A percentile compares a stretch with the other conserved stretches of the same genome.
Conservation (phyloP, 2,888 invertebrate genomes). For the Pediacus dermestoides region DNA sequence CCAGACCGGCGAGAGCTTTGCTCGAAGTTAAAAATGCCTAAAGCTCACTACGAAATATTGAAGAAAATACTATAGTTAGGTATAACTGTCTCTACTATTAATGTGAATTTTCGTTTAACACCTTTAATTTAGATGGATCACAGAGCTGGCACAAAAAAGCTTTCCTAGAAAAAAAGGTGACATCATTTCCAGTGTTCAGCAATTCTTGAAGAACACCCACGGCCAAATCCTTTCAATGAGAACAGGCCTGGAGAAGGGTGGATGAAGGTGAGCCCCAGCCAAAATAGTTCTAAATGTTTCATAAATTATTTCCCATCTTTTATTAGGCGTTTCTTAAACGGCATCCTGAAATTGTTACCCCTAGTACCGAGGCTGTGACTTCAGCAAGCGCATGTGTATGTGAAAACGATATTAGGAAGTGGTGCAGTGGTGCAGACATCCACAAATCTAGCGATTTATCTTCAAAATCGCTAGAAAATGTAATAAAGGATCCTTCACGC, state of each 20-base stretch:
- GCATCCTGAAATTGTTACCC: constrained; percentile 26
- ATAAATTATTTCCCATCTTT: constrained; percentile 1
- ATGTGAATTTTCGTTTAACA: no score
- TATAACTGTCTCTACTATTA: no score
- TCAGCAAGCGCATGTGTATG: constrained; percentile 33
- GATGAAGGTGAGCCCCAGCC: constrained; percentile 19
- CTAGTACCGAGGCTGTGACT: constrained; percentile 31
- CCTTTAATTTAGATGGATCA: constrained; percentile 14
- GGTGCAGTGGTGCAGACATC: constrained; percentile 31
- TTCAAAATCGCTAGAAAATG: constrained; percentile 20
- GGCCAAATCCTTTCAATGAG: constrained; percentile 21
- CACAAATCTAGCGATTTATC: no score
- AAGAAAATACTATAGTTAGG: no score
- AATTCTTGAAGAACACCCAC: constrained; percentile 21
- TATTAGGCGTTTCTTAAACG: constrained; percentile 31
- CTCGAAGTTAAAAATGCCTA: no score
- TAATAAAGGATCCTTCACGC: constrained; percentile 27
- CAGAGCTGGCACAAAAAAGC: constrained; percentile 13
- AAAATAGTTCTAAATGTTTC: constrained; percentile 6
- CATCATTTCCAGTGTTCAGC: constrained; percentile 17
- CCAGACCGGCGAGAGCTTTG: no score
- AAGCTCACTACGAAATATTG: no score
- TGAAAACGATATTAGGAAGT: constrained; percentile 33
- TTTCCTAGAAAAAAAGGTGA: constrained; percentile 19
- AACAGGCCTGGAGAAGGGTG: constrained; percentile 21